A percentile compares a stretch with the other conserved stretches of the same genome.
Evolutionary conservation across 2,797 vertebrate genomes (phyloP).

Genomic region (Argya squamiceps): DNA sequence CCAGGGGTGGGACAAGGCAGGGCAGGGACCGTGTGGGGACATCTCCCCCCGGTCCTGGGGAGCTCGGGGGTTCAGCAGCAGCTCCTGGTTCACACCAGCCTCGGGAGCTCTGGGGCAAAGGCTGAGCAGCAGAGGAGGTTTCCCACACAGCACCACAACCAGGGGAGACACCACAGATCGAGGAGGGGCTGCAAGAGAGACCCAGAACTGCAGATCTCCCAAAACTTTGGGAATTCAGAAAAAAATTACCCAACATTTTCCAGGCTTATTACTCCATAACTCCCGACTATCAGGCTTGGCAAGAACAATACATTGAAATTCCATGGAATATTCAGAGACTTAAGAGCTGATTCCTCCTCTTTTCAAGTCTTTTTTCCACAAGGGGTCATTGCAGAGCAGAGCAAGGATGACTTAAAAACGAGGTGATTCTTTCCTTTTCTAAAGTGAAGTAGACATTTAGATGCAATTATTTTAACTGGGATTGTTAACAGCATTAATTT

Average conservation of each 20-base stretch:
- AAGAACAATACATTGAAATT: neutral
- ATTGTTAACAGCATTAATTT: neutral
- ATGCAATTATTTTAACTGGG: neutral
- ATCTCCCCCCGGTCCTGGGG: neutral
- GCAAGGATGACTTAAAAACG: conserved; percentile 1
- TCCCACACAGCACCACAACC: neutral
- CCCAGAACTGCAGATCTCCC: neutral
- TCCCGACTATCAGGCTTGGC: neutral
- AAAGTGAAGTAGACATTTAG: neutral
- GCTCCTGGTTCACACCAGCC: neutral
- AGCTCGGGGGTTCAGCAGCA: accelerated
- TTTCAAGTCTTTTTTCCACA: conserved; percentile 31
- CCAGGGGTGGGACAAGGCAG: accelerated
- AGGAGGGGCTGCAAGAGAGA: neutral
- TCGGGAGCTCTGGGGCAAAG: neutral
- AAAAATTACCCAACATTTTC: neutral
- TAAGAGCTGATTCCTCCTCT: neutral
- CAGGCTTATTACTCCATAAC: neutral
- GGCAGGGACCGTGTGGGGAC: accelerated
- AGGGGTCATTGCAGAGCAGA: conserved; percentile 54
- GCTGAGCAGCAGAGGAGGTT: neutral
- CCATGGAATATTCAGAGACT: neutral
- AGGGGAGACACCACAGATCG: accelerated
- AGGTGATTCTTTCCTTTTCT: neutral
- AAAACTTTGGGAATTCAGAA: neutral